phyloP scores from a whole-genome alignment of 2,888 invertebrate genomes.

The Rugalucina vietnamica region DNA sequence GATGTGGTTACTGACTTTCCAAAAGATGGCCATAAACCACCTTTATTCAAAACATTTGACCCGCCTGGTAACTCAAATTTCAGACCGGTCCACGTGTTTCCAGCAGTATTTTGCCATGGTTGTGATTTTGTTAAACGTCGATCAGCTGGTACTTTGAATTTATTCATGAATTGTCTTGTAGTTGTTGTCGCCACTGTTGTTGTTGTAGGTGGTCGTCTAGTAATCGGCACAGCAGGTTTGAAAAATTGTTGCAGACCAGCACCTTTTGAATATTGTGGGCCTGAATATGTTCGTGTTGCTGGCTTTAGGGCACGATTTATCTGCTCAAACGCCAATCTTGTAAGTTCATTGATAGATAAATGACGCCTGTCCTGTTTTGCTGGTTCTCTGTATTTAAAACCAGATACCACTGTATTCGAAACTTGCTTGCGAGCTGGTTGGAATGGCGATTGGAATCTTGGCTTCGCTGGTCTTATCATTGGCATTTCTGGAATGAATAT shows the following conservation, averaged over 20 bases:
- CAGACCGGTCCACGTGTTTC: too few species aligned
- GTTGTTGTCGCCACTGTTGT: constrained; percentile 1
- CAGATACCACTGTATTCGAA: background rate
- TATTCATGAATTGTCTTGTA: background rate
- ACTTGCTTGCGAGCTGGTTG: background rate
- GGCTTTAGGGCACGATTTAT: background rate
- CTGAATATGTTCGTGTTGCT: too few species aligned
- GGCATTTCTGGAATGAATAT: background rate
- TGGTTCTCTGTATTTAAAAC: background rate
- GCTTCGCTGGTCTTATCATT: background rate
- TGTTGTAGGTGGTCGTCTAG: background rate
- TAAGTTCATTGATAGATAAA: constrained; percentile 48
- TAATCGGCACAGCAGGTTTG: constrained; percentile 22
- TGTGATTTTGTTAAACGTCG: background rate
- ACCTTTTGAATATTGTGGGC: too few species aligned
- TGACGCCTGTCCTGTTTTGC: constrained; percentile 22
- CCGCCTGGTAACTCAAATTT: too few species aligned
- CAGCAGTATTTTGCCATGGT: too few species aligned
- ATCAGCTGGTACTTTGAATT: background rate
- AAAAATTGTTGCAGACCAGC: constrained; percentile 40
- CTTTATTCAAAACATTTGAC: too few species aligned
- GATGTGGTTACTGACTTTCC: too few species aligned
- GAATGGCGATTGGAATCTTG: background rate
- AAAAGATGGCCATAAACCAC: too few species aligned
- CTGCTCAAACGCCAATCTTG: constrained; percentile 33